Conservation (phyloP, 2,888 invertebrate genomes). For the Drosophila hamatofila region DNA sequence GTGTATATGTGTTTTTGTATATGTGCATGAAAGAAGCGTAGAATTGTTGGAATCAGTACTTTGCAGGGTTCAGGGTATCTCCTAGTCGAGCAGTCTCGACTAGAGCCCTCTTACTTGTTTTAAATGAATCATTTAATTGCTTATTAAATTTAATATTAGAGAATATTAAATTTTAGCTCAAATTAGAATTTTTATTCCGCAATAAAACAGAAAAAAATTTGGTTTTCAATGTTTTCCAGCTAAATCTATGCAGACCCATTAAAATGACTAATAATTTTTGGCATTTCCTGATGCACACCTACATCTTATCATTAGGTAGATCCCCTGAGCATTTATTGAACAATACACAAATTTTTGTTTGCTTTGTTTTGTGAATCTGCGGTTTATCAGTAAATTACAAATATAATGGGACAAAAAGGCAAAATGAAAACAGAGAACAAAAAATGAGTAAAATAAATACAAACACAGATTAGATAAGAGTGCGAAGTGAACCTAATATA, state of each 20-base stretch:
- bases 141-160: too few species aligned
- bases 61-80: too few species aligned
- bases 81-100: too few species aligned
- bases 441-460: slow-evolving; percentile 30
- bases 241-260: not conserved
- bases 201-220: too few species aligned
- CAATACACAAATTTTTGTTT: slow-evolving; percentile 1
- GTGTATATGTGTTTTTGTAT: too few species aligned
- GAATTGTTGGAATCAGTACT: too few species aligned
- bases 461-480: slow-evolving; percentile 58
- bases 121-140: too few species aligned
- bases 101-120: too few species aligned
- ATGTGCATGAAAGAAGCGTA: too few species aligned
- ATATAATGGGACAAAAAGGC: slow-evolving; percentile 32
- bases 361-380: slow-evolving; percentile 39
- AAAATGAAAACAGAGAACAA: slow-evolving; percentile 22
- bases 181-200: not conserved
- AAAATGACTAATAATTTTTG: slow-evolving; percentile 45
- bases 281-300: slow-evolving; percentile 57
- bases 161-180: too few species aligned
- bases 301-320: slow-evolving; percentile 33
- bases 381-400: slow-evolving; percentile 59
- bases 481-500: not conserved
- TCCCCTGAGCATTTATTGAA: slow-evolving; percentile 21
- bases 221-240: too few species aligned